Evolutionary conservation across 2,797 vertebrate species (phyloP), one percentile per base, ranked within the genome.

Genomic region (Hypotaenidia philippensis): DNA sequence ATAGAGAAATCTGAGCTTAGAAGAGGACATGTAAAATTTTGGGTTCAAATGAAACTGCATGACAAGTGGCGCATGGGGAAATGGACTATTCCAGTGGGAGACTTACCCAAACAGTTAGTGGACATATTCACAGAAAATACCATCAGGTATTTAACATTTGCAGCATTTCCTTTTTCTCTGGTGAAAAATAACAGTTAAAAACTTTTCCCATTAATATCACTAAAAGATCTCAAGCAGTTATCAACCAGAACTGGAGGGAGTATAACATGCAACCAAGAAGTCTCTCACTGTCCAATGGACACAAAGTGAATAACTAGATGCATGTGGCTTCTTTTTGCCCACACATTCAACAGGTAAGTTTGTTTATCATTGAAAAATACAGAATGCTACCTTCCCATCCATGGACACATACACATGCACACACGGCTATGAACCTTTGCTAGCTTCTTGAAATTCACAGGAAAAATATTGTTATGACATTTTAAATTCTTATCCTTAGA

Each of bases 131-230:
- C 17, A 83, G 31, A 86, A 85, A 77, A 69, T 49, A 36, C 3
- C 23, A 49, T 27, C 31, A 68, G 5, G 3, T 80, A 55, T 32
- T 77, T 53, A 63, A 36, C 1, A 7, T 47, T 44, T 64, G 25
- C 29, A 75, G 41, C 9, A 80, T 64, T 91, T 89, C 74, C 38
- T 82, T 93, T 31, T 83, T 70, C 64, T 89, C 23, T 56, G 38
- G 16, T 80, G 64, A 83, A 80, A 88, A 92, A 66, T 31, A 76
- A 29, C 10, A 45, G 29, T 78, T 61, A 31, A 19, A 66, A 59
- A 4, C 7, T 5, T 79, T 70, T 56, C 32, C 17, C 1, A 0
- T 70, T 84, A 85, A 13, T 68, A 83, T 41, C 31, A 55, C 18
- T 47, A 34, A 76, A 59, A 15, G n/a, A 11, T 8, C 13, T 65